Evolutionary conservation across 2,797 vertebrate genomes (phyloP).

Genomic region (Sebastes miniatus): DNA sequence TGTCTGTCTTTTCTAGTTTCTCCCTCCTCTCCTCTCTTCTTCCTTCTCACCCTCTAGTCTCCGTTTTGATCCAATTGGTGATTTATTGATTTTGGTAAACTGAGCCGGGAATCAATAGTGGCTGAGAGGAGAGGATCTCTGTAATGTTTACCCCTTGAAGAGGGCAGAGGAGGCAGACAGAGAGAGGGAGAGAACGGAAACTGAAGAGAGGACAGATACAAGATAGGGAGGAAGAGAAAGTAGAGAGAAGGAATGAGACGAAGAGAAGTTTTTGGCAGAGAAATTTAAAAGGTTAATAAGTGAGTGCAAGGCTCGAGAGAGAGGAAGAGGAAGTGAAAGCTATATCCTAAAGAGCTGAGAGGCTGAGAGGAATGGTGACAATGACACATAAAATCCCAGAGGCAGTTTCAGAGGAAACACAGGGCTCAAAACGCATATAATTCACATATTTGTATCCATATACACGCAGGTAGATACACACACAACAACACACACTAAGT

Average conservation of each 20-base stretch:
- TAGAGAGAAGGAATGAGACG: background rate
- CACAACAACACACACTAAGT: background rate
- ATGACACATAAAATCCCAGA: background rate
- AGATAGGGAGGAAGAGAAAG: background rate
- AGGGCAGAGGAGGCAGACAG: conserved; percentile 18
- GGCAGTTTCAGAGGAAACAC: background rate
- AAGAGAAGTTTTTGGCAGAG: background rate
- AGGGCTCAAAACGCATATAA: background rate
- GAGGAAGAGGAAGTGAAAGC: background rate
- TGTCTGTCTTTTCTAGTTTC: background rate
- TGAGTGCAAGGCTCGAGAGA: background rate
- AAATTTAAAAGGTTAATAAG: background rate
- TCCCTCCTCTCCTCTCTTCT: background rate
- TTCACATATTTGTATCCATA: background rate
- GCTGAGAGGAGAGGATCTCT: conserved; percentile 50
- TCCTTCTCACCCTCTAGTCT: conserved; percentile 23
- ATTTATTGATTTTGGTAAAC: conserved; percentile 69
- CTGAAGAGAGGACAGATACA: background rate
- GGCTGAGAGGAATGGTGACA: background rate
- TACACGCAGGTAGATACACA: background rate
- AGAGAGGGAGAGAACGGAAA: background rate
- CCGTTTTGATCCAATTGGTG: conserved; percentile 67
- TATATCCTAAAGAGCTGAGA: background rate
- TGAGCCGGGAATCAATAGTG: conserved; percentile 61
- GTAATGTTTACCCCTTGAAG: conserved; percentile 50